phyloP scores from a whole-genome alignment of 2,797 vertebrate species.

The Zalophus californianus region DNA sequence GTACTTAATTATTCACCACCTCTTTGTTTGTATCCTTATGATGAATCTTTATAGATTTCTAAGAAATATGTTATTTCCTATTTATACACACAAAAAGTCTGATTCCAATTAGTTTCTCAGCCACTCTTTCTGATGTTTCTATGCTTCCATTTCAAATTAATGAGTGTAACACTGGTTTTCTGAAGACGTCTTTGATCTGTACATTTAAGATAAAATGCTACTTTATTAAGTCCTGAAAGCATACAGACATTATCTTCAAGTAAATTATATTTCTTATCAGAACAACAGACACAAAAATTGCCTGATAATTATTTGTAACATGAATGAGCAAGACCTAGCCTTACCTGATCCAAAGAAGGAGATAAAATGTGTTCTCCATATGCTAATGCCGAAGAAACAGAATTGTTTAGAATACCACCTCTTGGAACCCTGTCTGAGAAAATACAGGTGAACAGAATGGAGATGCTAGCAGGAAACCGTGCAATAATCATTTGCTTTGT shows the following conservation, averaged over 20 bases:
- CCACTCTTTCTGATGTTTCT: background rate
- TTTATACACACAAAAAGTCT: background rate
- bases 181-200: background rate
- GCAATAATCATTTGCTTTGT: background rate
- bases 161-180: background rate
- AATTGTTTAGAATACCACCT: background rate
- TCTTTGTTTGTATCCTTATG: background rate
- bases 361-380: background rate
- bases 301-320: background rate
- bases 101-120: background rate
- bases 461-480: background rate
- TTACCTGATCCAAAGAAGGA: background rate
- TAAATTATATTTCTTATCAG: background rate
- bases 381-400: background rate
- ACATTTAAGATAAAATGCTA: constrained; percentile 9
- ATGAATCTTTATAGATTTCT: background rate
- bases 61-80: background rate
- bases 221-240: background rate
- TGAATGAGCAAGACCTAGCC: background rate
- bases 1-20: background rate
- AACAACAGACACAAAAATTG: background rate
- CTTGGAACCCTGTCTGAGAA: background rate
- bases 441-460: background rate
- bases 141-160: background rate
- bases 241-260: background rate